phyloP scores from a whole-genome alignment of 2,888 invertebrate species.

The Drosophila glabriapex region DNA sequence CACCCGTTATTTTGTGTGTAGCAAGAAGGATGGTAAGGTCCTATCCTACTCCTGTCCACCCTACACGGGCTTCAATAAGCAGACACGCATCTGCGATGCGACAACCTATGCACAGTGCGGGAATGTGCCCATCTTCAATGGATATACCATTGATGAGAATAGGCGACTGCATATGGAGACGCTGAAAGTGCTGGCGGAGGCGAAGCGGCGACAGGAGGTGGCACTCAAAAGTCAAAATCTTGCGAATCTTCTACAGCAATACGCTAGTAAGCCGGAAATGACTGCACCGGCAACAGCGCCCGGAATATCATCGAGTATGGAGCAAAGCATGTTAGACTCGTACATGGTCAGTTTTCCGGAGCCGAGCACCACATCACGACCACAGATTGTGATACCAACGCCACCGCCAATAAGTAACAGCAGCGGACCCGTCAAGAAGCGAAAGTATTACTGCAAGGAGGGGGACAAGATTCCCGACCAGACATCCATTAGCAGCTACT shows the following conservation, averaged over 20 bases:
- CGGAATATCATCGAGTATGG: conserved; percentile 49
- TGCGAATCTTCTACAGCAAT: conserved; percentile 78
- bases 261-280: conserved; percentile 32
- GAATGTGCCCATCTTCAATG: conserved; percentile 63
- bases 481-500: conserved; percentile 85
- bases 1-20: conserved; percentile 86
- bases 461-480: conserved; percentile 86
- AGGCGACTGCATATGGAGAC: conserved; percentile 82
- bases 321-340: conserved; percentile 64
- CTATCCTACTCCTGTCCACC: conserved; percentile 86
- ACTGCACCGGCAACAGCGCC: neutral
- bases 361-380: conserved; percentile 38
- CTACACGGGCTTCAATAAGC: conserved; percentile 86
- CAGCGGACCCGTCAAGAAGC: conserved; percentile 65
- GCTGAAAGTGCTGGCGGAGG: conserved; percentile 81
- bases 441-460: conserved; percentile 85
- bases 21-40: conserved; percentile 84
- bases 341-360: conserved; percentile 57
- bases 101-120: conserved; percentile 84
- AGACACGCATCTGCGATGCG: conserved; percentile 85
- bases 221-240: conserved; percentile 81
- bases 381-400: conserved; percentile 24
- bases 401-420: conserved; percentile 18
- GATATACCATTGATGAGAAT: conserved; percentile 78
- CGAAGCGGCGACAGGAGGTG: conserved; percentile 81